Evolutionary conservation across 2,797 vertebrate species (phyloP).

Genomic region (Gadopsis marmoratus): DNA sequence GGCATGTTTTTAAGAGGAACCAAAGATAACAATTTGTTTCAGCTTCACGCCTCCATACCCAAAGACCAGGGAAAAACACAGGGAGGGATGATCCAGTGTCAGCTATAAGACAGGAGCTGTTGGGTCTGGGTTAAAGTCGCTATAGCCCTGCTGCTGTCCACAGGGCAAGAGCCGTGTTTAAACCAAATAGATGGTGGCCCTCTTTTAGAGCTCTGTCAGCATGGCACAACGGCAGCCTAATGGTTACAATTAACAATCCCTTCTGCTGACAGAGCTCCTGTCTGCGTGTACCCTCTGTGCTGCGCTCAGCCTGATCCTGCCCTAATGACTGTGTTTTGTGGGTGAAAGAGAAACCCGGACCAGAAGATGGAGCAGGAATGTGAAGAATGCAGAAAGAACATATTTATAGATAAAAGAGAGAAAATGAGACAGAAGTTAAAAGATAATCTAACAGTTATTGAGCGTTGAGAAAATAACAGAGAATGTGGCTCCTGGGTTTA

Average conservation of each 20-base stretch:
- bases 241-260: slow-evolving; percentile 83
- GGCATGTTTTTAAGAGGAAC: slow-evolving; percentile 55
- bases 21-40: slow-evolving; percentile 68
- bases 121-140: slow-evolving; percentile 54
- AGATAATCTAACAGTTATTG: slow-evolving; percentile 25
- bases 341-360: slow-evolving; percentile 38
- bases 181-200: slow-evolving; percentile 59
- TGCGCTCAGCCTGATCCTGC: slow-evolving; percentile 49
- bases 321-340: slow-evolving; percentile 82
- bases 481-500: slow-evolving; percentile 22
- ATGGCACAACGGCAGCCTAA: slow-evolving; percentile 73
- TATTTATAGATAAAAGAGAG: background rate
- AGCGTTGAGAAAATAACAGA: slow-evolving; percentile 25
- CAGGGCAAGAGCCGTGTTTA: slow-evolving; percentile 69
- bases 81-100: slow-evolving; percentile 59
- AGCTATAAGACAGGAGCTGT: slow-evolving; percentile 48
- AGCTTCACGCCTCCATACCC: slow-evolving; percentile 49
- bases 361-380: slow-evolving; percentile 33
- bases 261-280: slow-evolving; percentile 73
- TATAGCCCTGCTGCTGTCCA: slow-evolving; percentile 55
- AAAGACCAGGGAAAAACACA: slow-evolving; percentile 42
- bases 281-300: slow-evolving; percentile 58
- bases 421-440: slow-evolving; percentile 7
- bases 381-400: slow-evolving; percentile 37
- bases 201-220: slow-evolving; percentile 70